Conservation (phyloP, 2,888 invertebrate genomes). For the Dolichomitus sp. region DNA sequence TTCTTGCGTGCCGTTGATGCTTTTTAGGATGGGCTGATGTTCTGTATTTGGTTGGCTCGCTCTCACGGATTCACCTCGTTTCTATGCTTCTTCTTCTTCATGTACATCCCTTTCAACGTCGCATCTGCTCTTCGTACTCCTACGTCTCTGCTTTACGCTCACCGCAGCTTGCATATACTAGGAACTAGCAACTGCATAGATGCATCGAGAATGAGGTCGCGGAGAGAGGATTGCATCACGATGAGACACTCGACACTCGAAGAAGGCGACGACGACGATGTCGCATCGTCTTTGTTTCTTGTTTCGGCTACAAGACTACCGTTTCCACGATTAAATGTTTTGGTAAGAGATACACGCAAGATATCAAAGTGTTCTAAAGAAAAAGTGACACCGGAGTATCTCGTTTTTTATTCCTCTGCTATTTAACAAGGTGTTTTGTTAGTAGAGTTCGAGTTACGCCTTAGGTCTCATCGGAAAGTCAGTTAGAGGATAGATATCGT, state of each 20-base stretch:
- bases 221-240: conserved; percentile 55
- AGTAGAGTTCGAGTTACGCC: neutral
- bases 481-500: neutral
- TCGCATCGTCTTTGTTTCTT: conserved; percentile 16
- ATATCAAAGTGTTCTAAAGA: neutral
- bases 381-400: neutral
- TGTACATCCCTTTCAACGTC: neutral
- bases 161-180: conserved; percentile 19
- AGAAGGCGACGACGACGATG: neutral
- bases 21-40: conserved; percentile 30
- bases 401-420: neutral
- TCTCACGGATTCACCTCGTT: conserved; percentile 33
- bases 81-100: conserved; percentile 44
- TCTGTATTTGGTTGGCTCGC: conserved; percentile 46
- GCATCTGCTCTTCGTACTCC: conserved; percentile 6
- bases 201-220: conserved; percentile 67
- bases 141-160: conserved; percentile 5
- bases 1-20: conserved; percentile 55
- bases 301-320: neutral
- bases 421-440: neutral
- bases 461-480: neutral
- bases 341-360: neutral
- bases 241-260: conserved; percentile 50
- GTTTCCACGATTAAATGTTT: conserved; percentile 14
- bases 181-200: conserved; percentile 47